These are phyloP conservation scores for Astur gentilis DNA, from an alignment of 2,113 vertebrate species.

Conservation along the genomic window DNA sequence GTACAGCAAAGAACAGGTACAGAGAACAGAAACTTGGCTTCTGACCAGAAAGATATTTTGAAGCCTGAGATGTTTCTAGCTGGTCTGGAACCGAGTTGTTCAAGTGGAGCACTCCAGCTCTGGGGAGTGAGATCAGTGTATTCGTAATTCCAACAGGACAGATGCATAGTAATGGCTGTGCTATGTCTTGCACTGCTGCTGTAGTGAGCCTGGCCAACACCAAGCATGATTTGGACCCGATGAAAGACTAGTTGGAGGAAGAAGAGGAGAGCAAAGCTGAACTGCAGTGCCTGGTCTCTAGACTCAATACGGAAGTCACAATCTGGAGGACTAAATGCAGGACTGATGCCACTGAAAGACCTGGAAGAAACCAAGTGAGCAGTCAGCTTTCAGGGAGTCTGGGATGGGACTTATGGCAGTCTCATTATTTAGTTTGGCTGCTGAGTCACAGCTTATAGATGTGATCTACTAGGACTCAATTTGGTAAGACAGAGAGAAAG, in stretches of 20 bases:
- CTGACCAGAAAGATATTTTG: neutral
- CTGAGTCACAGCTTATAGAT: neutral
- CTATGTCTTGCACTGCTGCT: neutral
- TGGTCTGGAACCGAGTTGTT: neutral
- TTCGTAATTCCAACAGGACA: neutral
- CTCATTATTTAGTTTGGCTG: neutral
- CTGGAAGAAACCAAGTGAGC: slow-evolving; percentile 77
- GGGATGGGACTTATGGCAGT: neutral
- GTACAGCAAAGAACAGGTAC: neutral
- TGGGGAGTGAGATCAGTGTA: neutral
- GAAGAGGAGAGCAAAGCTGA: slow-evolving; percentile 69
- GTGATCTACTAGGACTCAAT: neutral
- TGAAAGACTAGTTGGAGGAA: slow-evolving; percentile 73
- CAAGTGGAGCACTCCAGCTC: neutral
- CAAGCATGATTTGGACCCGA: slow-evolving; percentile 59
- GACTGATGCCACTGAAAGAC: slow-evolving; percentile 68
- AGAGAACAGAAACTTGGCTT: neutral
- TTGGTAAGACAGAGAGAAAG: neutral
- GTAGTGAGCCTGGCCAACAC: slow-evolving; percentile 62
- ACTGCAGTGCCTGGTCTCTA: slow-evolving; percentile 70
- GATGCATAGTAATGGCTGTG: neutral
- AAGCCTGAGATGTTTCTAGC: neutral
- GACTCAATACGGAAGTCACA: slow-evolving; percentile 70
- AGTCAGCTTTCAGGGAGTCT: neutral
- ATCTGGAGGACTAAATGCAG: slow-evolving; percentile 75